Percentiles rank a stretch among this genome's conserved stretches.
phyloP scores from a whole-genome alignment of 2,888 invertebrate genomes.

The Parnassius glacialis region DNA sequence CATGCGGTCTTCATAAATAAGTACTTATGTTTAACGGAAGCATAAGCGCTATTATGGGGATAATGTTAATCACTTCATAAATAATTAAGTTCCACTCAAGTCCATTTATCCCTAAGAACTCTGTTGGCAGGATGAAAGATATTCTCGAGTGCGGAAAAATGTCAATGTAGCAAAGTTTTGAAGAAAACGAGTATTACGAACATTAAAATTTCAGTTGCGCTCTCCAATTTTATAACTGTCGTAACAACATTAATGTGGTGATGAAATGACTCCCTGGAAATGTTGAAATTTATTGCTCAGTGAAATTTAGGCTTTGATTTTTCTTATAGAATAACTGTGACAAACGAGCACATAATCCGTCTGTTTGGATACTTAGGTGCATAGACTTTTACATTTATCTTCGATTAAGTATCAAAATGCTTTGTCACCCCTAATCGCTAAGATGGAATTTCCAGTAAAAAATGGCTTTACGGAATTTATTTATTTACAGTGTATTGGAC shows the following conservation, averaged over 20 bases:
- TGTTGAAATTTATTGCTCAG: constrained; percentile 12
- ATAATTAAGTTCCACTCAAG: constrained; percentile 10
- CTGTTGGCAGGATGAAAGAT: constrained; percentile 8
- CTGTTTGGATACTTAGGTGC: too few species aligned
- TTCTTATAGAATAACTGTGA: too few species aligned
- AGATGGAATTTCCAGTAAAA: too few species aligned
- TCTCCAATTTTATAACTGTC: constrained; percentile 22
- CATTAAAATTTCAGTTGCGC: constrained; percentile 24
- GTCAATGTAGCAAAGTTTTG: constrained; percentile 12
- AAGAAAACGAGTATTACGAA: constrained; percentile 15
- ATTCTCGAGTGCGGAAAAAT: constrained; percentile 20
- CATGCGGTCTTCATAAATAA: too few species aligned
- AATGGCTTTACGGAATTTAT: too few species aligned
- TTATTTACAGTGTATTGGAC: too few species aligned
- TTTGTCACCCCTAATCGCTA: too few species aligned
- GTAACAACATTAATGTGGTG: constrained; percentile 22
- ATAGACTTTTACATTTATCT: too few species aligned
- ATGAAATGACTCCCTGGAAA: constrained; percentile 11
- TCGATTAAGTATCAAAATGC: too few species aligned
- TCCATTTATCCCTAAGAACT: constrained; percentile 10
- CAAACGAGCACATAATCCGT: too few species aligned
- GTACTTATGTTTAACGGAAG: background rate
- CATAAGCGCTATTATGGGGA: background rate
- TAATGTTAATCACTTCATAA: constrained; percentile 11
- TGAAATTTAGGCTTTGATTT: constrained; percentile 5